Evolutionary conservation across 1,140 invertebrate species (phyloP).

Genomic region (Gyrodactylus salaris): DNA sequence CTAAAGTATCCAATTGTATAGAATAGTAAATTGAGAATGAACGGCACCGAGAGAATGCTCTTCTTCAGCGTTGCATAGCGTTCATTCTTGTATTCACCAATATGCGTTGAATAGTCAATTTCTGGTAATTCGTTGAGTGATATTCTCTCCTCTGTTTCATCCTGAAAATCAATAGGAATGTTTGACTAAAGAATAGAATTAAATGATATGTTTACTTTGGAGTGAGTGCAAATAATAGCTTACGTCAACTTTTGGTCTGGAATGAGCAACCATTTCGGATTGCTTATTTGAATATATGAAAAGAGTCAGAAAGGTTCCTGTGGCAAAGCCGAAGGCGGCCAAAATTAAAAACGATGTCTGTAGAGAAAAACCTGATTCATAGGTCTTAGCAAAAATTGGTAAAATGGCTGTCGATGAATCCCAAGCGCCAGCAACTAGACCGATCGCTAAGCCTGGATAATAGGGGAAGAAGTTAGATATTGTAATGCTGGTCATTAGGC

Average conservation of each 20-base stretch:
- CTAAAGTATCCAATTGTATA: neutral
- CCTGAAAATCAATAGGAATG: too few relatives aligned
- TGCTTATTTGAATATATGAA: neutral
- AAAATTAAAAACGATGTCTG: neutral
- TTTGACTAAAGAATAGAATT: too few relatives aligned
- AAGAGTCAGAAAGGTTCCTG: neutral
- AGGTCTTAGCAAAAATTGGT: neutral
- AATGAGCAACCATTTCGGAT: neutral
- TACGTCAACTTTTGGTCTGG: too few relatives aligned
- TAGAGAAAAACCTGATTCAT: neutral
- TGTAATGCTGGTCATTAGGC: neutral
- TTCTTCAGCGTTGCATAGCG: neutral
- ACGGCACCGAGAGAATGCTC: neutral
- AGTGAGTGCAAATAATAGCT: too few relatives aligned
- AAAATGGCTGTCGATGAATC: neutral
- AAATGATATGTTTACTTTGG: too few relatives aligned
- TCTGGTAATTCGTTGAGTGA: too few relatives aligned
- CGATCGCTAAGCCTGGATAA: neutral
- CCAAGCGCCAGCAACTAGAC: neutral
- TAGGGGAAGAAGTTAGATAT: neutral
- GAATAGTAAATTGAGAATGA: neutral
- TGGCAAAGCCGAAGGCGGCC: neutral
- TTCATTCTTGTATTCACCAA: neutral
- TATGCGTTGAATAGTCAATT: too few relatives aligned
- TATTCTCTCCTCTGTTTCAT: too few relatives aligned